These are phyloP conservation scores for Melipona bicolor DNA, from an alignment of 2,888 invertebrate species.

Conservation along the genomic window DNA sequence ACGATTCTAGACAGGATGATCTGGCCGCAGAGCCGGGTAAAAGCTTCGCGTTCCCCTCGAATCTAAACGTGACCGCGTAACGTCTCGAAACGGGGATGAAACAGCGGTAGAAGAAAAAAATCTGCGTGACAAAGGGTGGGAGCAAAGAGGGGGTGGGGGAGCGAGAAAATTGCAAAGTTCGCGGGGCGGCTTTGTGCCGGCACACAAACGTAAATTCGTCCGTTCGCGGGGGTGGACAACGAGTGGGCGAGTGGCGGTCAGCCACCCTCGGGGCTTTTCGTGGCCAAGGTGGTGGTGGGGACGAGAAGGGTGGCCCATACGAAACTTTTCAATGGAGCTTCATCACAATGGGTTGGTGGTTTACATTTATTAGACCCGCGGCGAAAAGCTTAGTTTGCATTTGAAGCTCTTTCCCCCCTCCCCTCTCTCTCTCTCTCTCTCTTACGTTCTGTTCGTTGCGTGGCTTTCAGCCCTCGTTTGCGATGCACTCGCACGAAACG, in stretches of 20 bases:
- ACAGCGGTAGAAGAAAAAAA: not conserved
- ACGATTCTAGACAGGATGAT: not conserved
- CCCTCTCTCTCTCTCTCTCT: no score
- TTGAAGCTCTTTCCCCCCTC: constrained; percentile 53
- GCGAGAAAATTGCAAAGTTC: constrained; percentile 68
- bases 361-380: constrained; percentile 79
- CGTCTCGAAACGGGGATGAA: not conserved
- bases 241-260: constrained; percentile 55
- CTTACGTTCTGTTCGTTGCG: not conserved
- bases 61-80: constrained; percentile 11
- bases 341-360: constrained; percentile 76
- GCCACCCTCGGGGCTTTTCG: constrained; percentile 68
- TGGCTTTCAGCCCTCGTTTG: constrained; percentile 32
- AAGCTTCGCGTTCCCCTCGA: not conserved
- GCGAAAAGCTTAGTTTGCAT: constrained; percentile 75
- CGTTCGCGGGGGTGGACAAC: constrained; percentile 62
- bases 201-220: constrained; percentile 57
- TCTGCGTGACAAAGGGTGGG: constrained; percentile 28
- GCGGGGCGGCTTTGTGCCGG: constrained; percentile 57
- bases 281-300: constrained; percentile 22
- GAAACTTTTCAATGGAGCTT: constrained; percentile 78
- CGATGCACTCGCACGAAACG: constrained; percentile 58
- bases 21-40: not conserved
- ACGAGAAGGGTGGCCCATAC: constrained; percentile 54
- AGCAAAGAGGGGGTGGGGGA: constrained; percentile 30